Evolutionary conservation across 2,888 invertebrate genomes (phyloP), one percentile per base, ranked within the genome.

Genomic region (Drosophila limbata): DNA sequence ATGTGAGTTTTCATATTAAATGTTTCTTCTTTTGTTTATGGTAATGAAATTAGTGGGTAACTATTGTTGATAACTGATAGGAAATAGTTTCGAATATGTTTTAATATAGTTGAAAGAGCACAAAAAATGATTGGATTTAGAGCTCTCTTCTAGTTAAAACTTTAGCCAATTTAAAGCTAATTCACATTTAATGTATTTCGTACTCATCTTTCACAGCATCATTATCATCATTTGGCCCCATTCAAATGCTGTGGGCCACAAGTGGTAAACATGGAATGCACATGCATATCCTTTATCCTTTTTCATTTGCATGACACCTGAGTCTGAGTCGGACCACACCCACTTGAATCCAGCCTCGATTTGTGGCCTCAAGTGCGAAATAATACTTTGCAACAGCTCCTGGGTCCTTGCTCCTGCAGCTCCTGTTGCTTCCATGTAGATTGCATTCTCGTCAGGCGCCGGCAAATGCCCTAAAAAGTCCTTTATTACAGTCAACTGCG

Each of bases 401-500:
- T 17, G 42, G 25, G 52, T 28, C 28, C 17, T 57, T 39, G 52
- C 39, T 45, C 25, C 35, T 17, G 56, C 31, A 15, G 57, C 48
- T 47, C 37, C 47, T 59, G 33, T 60, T 61, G 60, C 69, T 61
- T 37, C 76, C 47, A 40, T 51, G 57, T 47, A 47, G 60, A 73
- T 56, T 82, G 84, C 89, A 81, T 66, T 63, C 73, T 75, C 62
- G 57, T 65, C 59, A 55, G 51, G 68, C 57, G 67, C 64, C 62
- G 72, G 42, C 59, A 47, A 56, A 61, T 60, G 66, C 77, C 69
- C 71, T 77, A 76, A 89, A 90, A 73, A 87, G 86, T 88, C 88
- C 84, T 90, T 89, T 90, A 89, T 90, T 84, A 83, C 90, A 90
- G 85, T 89, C 84, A 90, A 90, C 90, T 82, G 81, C 78, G 73